Evolutionary conservation across 1,140 invertebrate genomes (phyloP).

Genomic region (Capitella teleta): DNA sequence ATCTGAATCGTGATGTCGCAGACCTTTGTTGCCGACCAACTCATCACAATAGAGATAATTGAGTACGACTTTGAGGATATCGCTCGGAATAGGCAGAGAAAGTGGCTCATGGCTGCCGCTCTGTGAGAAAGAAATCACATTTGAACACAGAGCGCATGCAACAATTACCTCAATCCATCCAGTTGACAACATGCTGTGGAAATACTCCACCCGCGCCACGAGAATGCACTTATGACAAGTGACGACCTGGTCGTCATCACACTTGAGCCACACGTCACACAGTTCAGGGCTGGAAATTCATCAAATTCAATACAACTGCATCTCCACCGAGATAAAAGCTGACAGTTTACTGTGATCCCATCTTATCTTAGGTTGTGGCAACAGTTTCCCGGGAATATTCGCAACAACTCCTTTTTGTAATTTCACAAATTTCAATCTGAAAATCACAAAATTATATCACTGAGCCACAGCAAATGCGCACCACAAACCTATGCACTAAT

Average conservation of each 20-base stretch:
- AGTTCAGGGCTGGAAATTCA: conserved; percentile 41
- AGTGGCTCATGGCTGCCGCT: conserved; percentile 15
- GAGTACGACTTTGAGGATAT: conserved; percentile 50
- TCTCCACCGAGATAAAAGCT: not conserved
- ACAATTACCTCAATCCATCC: conserved; percentile 55
- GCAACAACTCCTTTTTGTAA: not conserved
- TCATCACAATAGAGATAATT: conserved; percentile 59
- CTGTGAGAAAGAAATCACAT: not conserved
- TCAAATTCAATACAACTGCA: too few relatives aligned
- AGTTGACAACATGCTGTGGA: conserved; percentile 58
- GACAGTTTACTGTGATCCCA: not conserved
- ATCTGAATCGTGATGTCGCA: not conserved
- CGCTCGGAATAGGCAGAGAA: conserved; percentile 42
- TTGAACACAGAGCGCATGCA: not conserved
- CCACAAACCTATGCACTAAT: too few relatives aligned
- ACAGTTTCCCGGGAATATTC: not conserved
- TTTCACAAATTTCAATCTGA: not conserved
- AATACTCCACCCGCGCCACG: conserved; percentile 60
- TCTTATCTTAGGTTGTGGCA: not conserved
- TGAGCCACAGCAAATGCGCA: too few relatives aligned
- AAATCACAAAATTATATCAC: too few relatives aligned
- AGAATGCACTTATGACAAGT: conserved; percentile 62
- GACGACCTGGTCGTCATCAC: conserved; percentile 49
- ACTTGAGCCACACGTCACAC: conserved; percentile 51
- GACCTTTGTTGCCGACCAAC: too few relatives aligned